Percentiles rank a stretch among this genome's conserved stretches.
These are phyloP conservation scores for Didymodactylos carnosus DNA, from an alignment of 2,888 invertebrate species.

Conservation along the genomic window DNA sequence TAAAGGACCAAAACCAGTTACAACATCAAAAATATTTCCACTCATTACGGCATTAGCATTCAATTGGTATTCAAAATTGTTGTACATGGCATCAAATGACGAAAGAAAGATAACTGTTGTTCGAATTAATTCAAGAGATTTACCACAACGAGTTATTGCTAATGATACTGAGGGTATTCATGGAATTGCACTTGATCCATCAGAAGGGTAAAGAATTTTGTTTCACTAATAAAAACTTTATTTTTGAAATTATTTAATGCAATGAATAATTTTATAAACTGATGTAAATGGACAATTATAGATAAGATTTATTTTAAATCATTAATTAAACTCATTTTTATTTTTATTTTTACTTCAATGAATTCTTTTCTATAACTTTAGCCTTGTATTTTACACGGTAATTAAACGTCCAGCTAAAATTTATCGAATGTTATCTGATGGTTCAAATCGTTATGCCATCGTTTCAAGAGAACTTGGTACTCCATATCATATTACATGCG, in stretches of 20 bases:
- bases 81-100: background rate
- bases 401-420: slow-evolving; percentile 87
- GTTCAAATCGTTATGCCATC: slow-evolving; percentile 63
- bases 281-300: background rate
- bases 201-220: slow-evolving; percentile 1
- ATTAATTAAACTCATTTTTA: too few species aligned
- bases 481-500: slow-evolving; percentile 89
- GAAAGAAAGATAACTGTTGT: background rate
- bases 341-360: too few species aligned
- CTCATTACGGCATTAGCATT: background rate
- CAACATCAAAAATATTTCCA: slow-evolving; percentile 4
- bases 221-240: slow-evolving; percentile 7
- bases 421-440: slow-evolving; percentile 72
- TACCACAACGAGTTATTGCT: background rate
- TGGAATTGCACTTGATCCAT: background rate
- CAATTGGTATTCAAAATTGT: slow-evolving; percentile 8
- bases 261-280: too few species aligned
- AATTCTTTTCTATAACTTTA: too few species aligned
- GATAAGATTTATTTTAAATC: background rate
- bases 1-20: background rate
- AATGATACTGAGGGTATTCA: background rate
- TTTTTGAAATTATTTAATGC: too few species aligned
- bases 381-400: slow-evolving; percentile 51
- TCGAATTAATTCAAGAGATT: background rate
- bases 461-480: slow-evolving; percentile 75